These are phyloP conservation scores for Toxotes lorentzi DNA, from an alignment of 2,797 vertebrate genomes.

Conservation along the genomic window DNA sequence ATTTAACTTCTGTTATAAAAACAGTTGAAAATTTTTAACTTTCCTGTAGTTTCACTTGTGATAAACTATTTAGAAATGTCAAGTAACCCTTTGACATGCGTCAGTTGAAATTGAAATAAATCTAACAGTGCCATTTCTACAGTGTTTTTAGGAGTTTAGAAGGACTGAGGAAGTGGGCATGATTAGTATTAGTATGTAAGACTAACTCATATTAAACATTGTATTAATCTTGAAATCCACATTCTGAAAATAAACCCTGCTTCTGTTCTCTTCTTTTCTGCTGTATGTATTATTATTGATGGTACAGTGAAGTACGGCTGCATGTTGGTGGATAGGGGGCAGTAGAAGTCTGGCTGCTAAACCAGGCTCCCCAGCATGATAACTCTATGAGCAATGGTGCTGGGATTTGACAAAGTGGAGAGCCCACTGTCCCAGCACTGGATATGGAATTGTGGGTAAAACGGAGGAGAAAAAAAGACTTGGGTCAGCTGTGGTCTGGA, in stretches of 20 bases:
- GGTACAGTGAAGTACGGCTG: constrained; percentile 18
- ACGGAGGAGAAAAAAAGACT: constrained; percentile 56
- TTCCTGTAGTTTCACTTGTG: not conserved
- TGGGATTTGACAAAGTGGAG: constrained; percentile 33
- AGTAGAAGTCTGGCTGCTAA: constrained; percentile 62
- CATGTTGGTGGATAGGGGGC: constrained; percentile 68
- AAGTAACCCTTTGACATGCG: not conserved
- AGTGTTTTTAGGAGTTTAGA: not conserved
- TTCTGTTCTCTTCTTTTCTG: not conserved
- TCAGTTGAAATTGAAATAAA: not conserved
- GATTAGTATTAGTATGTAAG: too few species aligned
- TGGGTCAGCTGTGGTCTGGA: constrained; percentile 78
- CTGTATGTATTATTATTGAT: not conserved
- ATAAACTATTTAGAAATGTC: not conserved
- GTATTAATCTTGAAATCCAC: not conserved
- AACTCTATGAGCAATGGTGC: constrained; percentile 18
- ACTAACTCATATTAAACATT: not conserved
- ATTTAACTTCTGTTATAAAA: not conserved
- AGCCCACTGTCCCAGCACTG: constrained; percentile 19
- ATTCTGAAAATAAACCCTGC: not conserved
- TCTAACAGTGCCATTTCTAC: not conserved
- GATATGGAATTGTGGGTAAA: constrained; percentile 48
- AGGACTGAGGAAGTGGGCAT: not conserved
- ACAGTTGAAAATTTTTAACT: not conserved
- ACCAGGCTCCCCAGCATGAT: constrained; percentile 28